Percentiles rank a stretch among this genome's conserved stretches.
phyloP scores from a whole-genome alignment of 2,797 vertebrate genomes.

The Enteromius radiatus region DNA sequence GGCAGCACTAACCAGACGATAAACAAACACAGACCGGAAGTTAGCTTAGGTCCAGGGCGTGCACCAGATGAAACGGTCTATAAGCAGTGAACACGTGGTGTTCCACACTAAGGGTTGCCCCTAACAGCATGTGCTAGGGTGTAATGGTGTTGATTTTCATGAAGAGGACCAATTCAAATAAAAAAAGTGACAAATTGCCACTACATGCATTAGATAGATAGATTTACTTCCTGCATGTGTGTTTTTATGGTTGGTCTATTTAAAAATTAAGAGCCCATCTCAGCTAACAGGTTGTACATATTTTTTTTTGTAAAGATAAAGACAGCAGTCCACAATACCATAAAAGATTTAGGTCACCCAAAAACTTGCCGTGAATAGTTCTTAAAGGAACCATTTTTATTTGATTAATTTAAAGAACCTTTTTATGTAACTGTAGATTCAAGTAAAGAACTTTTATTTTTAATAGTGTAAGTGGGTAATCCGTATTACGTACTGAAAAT shows the following conservation, averaged over 20 bases:
- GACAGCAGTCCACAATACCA: neutral
- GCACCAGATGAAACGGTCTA: no score
- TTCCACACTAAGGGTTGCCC: neutral
- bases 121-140: neutral
- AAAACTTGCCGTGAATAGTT: neutral
- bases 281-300: constrained; percentile 63
- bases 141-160: neutral
- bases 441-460: neutral
- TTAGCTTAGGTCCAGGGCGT: no score
- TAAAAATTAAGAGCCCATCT: constrained; percentile 56
- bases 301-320: constrained; percentile 56
- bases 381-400: neutral
- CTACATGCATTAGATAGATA: neutral
- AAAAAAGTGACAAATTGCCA: neutral
- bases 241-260: constrained; percentile 40
- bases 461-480: constrained; percentile 63
- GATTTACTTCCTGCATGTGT: constrained; percentile 46
- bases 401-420: neutral
- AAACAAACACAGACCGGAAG: no score
- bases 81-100: constrained; percentile 30
- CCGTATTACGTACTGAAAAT: constrained; percentile 27
- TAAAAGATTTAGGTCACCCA: neutral
- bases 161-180: no score
- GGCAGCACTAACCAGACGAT: no score
- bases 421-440: neutral